Conservation (phyloP, 2,888 invertebrate species). For the Lithophane ornitopus region DNA sequence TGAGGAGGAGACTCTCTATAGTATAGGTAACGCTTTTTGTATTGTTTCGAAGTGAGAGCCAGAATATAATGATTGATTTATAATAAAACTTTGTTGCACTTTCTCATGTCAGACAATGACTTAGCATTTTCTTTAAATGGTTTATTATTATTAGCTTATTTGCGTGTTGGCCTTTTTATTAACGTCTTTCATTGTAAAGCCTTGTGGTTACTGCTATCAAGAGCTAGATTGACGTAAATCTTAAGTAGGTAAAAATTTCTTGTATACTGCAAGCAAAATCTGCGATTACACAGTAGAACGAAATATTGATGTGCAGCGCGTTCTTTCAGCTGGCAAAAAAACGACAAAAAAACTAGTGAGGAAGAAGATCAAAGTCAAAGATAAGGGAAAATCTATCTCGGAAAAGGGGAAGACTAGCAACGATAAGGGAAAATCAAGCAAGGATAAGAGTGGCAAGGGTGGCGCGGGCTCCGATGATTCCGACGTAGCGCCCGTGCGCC, state of each 20-base stretch:
- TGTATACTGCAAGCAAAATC: not conserved
- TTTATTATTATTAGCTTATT: not conserved
- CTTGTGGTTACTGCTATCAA: not conserved
- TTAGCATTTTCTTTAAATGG: not conserved
- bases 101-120: constrained; percentile 1
- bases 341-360: constrained; percentile 80
- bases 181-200: not conserved
- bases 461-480: constrained; percentile 72
- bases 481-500: constrained; percentile 91
- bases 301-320: constrained; percentile 8
- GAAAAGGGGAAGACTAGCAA: constrained; percentile 41
- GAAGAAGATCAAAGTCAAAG: constrained; percentile 70
- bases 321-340: constrained; percentile 82
- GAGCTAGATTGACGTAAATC: not conserved
- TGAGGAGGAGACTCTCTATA: constrained; percentile 87
- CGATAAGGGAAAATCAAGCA: constrained; percentile 52
- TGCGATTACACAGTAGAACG: not conserved
- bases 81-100: not conserved
- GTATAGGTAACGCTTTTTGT: constrained; percentile 79
- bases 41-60: not conserved
- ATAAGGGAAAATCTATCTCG: constrained; percentile 69
- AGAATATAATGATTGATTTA: not conserved
- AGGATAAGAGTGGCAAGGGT: constrained; percentile 65
- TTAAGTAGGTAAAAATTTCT: not conserved
- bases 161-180: not conserved